Base-by-base conservation (phyloP, 2,113 vertebrate genomes). In the Amblyopsis rosae region DNA sequence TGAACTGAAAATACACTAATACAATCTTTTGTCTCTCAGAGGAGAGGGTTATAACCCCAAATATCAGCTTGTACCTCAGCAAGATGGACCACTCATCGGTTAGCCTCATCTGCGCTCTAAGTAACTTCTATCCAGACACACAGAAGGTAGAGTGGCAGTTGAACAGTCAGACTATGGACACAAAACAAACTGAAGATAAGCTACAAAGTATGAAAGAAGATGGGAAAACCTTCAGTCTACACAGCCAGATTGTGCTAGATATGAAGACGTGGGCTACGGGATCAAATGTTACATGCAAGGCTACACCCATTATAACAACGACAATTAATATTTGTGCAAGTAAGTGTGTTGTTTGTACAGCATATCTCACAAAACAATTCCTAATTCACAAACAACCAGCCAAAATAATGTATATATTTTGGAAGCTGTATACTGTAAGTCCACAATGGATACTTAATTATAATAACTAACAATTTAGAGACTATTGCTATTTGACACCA, bases 41-140 rank as follows among this genome's bases (percentile, higher is more conserved):
- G 6, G 0, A 0, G 2, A n/a, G 0, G 35, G 2, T 69, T 26
- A 1, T 58, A 12, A 0, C 32, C 32, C 82, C 88, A 69, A 84
- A 55, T 12, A 87, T 92, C 62, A 73, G 72, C 32, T 11, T 92
- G n/a, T 48, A 80, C 46, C 61, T 80, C 10, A 26, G 72, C 9
- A 83, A 83, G 80, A 68, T 69, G 4, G 72, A 11, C 17, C 17
- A 73, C 15, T 82, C 68, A 12, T 0, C 32, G 15, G 63, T 89
- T 60, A 72, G 16, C 49, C 84, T 93, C 32, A 10, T 86, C 56
- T 92, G 92, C 81, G 75, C 19, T 47, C 4, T 92, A 1, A 85
- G 63, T 12, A 83, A 48, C 19, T 85, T 65, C 68, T 81, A 47
- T 67, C 90, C 83, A 11, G 48, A 86, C 0, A 3, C 65, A 0